phyloP scores from a whole-genome alignment of 2,797 vertebrate genomes.

The Gobio occitaniae region DNA sequence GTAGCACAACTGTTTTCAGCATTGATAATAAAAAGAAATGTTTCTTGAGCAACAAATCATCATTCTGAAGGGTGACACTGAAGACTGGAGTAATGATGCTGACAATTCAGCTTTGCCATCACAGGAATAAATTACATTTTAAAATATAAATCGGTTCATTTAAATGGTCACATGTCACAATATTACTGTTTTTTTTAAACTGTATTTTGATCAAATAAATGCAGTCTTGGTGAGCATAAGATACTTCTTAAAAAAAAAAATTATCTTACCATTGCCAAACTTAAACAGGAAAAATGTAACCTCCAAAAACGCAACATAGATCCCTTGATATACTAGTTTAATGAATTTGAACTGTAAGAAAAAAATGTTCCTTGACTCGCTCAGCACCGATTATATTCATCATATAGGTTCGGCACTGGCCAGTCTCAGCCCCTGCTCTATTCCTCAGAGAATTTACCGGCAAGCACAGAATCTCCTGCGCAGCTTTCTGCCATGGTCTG shows the following conservation, averaged over 20 bases:
- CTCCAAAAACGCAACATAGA: no score
- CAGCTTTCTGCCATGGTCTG: conserved; percentile 95
- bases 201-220: neutral
- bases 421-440: conserved; percentile 94
- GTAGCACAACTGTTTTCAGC: no score
- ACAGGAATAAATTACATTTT: no score
- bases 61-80: neutral
- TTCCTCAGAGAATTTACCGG: conserved; percentile 95
- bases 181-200: neutral
- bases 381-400: conserved; percentile 94
- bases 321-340: neutral
- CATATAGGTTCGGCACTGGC: conserved; percentile 94
- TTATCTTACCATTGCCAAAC: neutral
- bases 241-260: no score
- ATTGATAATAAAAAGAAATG: neutral
- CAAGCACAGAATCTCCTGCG: conserved; percentile 96
- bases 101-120: no score
- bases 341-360: neutral
- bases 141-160: neutral
- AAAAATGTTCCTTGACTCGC: conserved; percentile 49
- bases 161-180: neutral
- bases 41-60: neutral
- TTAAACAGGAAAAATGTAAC: neutral
- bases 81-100: no score
- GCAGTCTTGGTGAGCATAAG: neutral